Evolutionary conservation across 2,113 vertebrate species (phyloP).

Genomic region (Oceanodroma tethys): DNA sequence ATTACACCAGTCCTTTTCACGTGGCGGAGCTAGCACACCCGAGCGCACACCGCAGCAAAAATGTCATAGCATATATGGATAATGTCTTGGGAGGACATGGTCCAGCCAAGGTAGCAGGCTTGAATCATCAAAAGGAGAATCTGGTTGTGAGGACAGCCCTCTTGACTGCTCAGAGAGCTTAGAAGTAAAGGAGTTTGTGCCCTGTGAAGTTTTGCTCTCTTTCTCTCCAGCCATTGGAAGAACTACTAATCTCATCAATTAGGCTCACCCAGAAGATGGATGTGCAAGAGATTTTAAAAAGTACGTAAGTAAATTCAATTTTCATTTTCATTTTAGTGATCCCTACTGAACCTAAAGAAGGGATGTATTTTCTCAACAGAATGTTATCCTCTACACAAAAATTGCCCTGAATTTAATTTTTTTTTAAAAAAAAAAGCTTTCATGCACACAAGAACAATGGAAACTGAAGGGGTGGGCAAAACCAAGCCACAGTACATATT

Average conservation of each 20-base stretch:
- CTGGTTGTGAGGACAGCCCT: neutral
- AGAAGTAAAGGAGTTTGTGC: neutral
- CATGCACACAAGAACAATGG: neutral
- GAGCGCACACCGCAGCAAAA: fast-evolving
- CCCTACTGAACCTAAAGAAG: neutral
- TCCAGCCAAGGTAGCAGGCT: neutral
- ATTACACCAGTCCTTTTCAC: neutral
- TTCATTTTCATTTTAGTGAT: neutral
- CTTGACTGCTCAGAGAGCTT: neutral
- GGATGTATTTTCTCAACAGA: neutral
- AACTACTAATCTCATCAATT: neutral
- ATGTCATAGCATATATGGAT: fast-evolving
- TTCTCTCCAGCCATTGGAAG: neutral
- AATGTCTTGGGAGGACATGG: neutral
- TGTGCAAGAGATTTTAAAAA: neutral
- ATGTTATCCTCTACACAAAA: neutral
- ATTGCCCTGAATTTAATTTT: neutral
- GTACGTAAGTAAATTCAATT: neutral
- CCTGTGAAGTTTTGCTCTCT: neutral
- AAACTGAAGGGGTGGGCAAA: neutral
- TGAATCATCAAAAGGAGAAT: neutral
- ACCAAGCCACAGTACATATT: neutral
- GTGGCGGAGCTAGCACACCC: neutral
- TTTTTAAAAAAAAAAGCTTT: neutral
- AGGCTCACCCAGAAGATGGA: neutral